Conservation (phyloP, 2,113 vertebrate species). For the Heliornis fulica region DNA sequence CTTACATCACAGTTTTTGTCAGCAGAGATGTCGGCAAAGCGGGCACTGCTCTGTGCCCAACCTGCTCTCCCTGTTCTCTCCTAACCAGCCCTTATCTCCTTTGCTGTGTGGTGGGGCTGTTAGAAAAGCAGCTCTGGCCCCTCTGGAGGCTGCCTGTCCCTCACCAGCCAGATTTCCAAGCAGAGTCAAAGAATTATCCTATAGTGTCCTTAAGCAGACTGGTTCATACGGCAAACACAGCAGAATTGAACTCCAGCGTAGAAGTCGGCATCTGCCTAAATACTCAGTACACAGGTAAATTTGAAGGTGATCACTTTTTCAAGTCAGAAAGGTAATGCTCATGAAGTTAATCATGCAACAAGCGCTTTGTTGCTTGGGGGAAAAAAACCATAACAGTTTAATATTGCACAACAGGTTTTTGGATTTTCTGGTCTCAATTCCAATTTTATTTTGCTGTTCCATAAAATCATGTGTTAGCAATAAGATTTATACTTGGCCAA, state of each 20-base stretch:
- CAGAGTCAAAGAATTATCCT: neutral
- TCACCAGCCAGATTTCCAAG: neutral
- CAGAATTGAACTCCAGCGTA: neutral
- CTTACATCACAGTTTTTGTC: neutral
- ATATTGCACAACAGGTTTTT: neutral
- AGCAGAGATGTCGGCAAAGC: fast-evolving
- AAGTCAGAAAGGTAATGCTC: neutral
- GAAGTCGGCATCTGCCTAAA: neutral
- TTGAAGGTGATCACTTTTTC: neutral
- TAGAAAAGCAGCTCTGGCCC: neutral
- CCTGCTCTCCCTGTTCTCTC: neutral
- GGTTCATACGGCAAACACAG: neutral
- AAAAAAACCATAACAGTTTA: neutral
- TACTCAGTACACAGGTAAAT: neutral
- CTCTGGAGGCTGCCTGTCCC: neutral
- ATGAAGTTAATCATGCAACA: neutral
- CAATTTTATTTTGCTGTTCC: neutral
- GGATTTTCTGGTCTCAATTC: neutral
- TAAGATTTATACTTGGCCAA: neutral
- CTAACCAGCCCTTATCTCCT: neutral
- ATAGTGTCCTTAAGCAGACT: neutral
- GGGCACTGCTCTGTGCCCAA: neutral
- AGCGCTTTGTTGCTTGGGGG: neutral
- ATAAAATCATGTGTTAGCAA: neutral
- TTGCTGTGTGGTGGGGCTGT: neutral